phyloP scores from a whole-genome alignment of 2,888 invertebrate genomes.

The Ditylenchus weischeri region DNA sequence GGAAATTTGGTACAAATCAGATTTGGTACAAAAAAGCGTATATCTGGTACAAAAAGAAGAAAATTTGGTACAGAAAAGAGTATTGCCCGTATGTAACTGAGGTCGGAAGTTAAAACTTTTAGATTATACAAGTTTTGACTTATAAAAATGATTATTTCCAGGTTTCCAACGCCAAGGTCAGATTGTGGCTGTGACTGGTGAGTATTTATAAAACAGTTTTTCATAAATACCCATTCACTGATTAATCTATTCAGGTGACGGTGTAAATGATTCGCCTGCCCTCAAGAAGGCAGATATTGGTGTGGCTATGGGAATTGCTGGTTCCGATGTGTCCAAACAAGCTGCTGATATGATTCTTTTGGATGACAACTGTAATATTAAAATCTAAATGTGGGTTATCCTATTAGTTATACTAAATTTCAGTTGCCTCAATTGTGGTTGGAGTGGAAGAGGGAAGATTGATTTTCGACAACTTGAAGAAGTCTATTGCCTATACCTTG shows the following conservation, averaged over 20 bases:
- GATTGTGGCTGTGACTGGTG: slow-evolving; percentile 66
- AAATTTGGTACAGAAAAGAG: too few species aligned
- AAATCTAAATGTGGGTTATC: too few species aligned
- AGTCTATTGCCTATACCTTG: slow-evolving; percentile 66
- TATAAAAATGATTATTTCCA: too few species aligned
- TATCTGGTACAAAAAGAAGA: too few species aligned
- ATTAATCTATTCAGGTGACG: slow-evolving; percentile 57
- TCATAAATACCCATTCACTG: too few species aligned
- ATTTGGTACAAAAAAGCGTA: too few species aligned
- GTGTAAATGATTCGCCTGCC: slow-evolving; percentile 68
- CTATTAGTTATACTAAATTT: too few species aligned
- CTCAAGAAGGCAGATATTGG: slow-evolving; percentile 60
- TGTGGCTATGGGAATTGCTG: slow-evolving; percentile 58
- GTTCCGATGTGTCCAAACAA: slow-evolving; percentile 73
- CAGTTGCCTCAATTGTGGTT: slow-evolving; percentile 77
- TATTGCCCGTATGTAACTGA: too few species aligned
- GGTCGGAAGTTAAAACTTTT: too few species aligned
- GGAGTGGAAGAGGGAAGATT: slow-evolving; percentile 72
- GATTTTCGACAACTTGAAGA: slow-evolving; percentile 66
- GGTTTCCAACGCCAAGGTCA: slow-evolving; percentile 65
- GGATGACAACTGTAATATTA: slow-evolving; percentile 77
- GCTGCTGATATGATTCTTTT: slow-evolving; percentile 93
- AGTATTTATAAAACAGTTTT: too few species aligned
- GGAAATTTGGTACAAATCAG: too few species aligned
- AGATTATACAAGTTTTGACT: too few species aligned